These are phyloP conservation scores for Rhopalosiphum nymphaeae DNA, from an alignment of 2,888 invertebrate genomes.

Conservation along the genomic window DNA sequence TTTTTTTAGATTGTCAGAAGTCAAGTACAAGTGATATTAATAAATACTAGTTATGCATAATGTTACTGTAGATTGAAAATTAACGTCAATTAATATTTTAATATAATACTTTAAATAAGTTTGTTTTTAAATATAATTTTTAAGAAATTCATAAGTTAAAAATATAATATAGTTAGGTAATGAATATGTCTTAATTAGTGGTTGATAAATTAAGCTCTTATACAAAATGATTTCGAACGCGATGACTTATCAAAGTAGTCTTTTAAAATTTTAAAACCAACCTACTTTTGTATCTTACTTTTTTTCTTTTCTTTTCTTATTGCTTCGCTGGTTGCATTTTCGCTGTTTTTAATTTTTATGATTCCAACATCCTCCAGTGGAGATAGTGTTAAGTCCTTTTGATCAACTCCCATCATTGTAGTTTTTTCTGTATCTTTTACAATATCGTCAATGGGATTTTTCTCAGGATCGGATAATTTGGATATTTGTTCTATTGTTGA, in stretches of 20 bases:
- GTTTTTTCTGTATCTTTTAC: too few species aligned
- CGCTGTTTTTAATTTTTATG: background rate
- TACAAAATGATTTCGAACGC: background rate
- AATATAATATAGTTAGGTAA: too few species aligned
- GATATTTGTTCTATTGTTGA: too few species aligned
- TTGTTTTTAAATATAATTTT: background rate
- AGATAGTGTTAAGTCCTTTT: background rate
- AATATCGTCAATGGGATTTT: background rate
- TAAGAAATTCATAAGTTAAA: background rate
- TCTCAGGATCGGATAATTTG: too few species aligned
- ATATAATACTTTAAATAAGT: background rate
- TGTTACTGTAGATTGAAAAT: background rate
- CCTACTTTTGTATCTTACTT: background rate
- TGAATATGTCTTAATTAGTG: background rate
- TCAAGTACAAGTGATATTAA: background rate
- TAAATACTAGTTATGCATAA: background rate
- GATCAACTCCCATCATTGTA: background rate
- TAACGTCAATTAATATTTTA: background rate
- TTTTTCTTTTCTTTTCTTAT: background rate
- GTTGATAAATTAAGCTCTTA: background rate
- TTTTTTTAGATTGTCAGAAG: background rate
- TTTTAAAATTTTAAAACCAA: background rate
- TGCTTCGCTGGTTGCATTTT: accelerated
- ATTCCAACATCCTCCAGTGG: background rate
- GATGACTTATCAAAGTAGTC: background rate